Conservation (phyloP, 1,140 invertebrate genomes). For the fruit fly (Drosophila melanogaster) region Release_6_plus_ISO1_MT NC_004354.4:6871501-6872000, state of each 20-base stretch:
- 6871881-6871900: conserved; percentile 39
- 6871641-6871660: neutral
- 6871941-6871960: conserved; percentile 9
- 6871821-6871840: conserved; percentile 67
- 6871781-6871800: conserved; percentile 15
- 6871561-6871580: neutral
- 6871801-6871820: conserved; percentile 45
- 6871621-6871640: neutral
- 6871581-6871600: neutral
- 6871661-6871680: conserved; percentile 7
- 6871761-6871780: neutral
- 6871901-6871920: conserved; percentile 41
- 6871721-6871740: conserved; percentile 25
- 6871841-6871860: conserved; percentile 41
- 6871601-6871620: neutral
- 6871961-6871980: conserved; percentile 2
- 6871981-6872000: conserved; percentile 7
- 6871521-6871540: conserved; percentile 5
- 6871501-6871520: neutral
- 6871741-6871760: conserved; percentile 9
- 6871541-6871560: conserved; percentile 17
- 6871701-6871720: conserved; percentile 42
- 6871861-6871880: conserved; percentile 72
- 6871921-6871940: conserved; percentile 21
- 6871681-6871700: conserved; percentile 20